These are phyloP conservation scores for Campylorhamphus procurvoides DNA, from an alignment of 2,113 vertebrate genomes.

Conservation along the genomic window DNA sequence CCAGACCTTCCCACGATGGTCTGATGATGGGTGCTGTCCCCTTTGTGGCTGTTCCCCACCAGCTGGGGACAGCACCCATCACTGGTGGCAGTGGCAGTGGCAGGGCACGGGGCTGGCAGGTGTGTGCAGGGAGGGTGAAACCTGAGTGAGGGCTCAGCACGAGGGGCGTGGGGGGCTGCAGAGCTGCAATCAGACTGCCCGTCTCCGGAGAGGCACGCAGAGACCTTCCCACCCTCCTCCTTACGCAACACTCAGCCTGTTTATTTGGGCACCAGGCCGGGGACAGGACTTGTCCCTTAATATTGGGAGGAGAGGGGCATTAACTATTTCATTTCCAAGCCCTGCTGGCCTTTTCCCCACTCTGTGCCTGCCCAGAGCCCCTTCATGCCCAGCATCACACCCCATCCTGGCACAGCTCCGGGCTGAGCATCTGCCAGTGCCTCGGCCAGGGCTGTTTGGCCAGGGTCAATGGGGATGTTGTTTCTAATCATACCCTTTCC, in stretches of 20 bases:
- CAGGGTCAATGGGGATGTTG: fast-evolving
- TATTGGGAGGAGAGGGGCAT: neutral
- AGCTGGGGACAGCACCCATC: neutral
- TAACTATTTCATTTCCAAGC: neutral
- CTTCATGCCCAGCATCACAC: fast-evolving
- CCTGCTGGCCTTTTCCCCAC: neutral
- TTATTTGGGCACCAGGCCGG: slow-evolving; percentile 10
- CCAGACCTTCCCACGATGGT: fast-evolving
- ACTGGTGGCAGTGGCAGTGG: too few species aligned
- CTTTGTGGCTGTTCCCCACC: neutral
- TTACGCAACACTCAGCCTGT: neutral
- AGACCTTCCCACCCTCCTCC: neutral
- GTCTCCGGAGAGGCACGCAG: fast-evolving
- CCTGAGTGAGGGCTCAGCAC: fast-evolving
- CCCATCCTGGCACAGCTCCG: neutral
- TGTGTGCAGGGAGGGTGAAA: neutral
- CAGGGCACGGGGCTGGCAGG: neutral
- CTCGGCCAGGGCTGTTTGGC: neutral
- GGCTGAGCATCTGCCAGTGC: neutral
- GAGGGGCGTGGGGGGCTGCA: fast-evolving
- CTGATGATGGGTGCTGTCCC: neutral
- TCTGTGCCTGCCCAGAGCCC: neutral
- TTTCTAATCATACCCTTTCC: neutral
- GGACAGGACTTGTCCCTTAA: neutral
- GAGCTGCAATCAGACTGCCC: fast-evolving